Conservation (phyloP, 2,888 invertebrate genomes). For the Heliconius cydno region DNA sequence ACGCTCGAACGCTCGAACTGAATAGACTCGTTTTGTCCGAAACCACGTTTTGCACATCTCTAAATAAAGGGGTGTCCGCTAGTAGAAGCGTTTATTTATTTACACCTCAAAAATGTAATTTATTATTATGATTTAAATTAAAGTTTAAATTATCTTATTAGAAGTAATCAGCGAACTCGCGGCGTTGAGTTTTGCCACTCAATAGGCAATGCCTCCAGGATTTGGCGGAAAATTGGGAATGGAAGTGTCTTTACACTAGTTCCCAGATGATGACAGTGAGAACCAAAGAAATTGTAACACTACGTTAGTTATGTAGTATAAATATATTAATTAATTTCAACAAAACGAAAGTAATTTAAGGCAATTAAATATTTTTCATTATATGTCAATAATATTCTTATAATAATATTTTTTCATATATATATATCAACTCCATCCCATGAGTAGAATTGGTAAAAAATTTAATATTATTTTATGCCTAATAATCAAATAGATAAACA, state of each 20-base stretch:
- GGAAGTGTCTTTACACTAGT: no score
- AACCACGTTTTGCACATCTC: slow-evolving; percentile 30
- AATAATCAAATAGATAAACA: no score
- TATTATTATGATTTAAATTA: no score
- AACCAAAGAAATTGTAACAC: background rate
- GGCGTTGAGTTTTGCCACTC: no score
- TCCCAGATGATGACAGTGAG: no score
- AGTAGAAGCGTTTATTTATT: background rate
- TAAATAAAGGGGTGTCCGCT: slow-evolving; percentile 43
- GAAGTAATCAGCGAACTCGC: no score
- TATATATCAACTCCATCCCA: background rate
- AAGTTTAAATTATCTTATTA: no score
- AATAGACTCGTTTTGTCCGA: slow-evolving; percentile 68
- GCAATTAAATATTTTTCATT: background rate
- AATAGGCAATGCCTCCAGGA: no score
- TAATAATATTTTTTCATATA: no score
- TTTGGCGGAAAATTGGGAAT: no score
- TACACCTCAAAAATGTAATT: no score
- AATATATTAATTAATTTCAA: background rate
- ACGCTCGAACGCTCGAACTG: slow-evolving; percentile 75
- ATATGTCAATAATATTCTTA: background rate
- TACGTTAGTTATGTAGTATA: background rate
- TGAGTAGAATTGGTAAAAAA: background rate
- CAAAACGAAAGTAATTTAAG: background rate
- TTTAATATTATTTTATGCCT: background rate